phyloP scores from a whole-genome alignment of 2,888 invertebrate species.

The Epsilonema sp. region DNA sequence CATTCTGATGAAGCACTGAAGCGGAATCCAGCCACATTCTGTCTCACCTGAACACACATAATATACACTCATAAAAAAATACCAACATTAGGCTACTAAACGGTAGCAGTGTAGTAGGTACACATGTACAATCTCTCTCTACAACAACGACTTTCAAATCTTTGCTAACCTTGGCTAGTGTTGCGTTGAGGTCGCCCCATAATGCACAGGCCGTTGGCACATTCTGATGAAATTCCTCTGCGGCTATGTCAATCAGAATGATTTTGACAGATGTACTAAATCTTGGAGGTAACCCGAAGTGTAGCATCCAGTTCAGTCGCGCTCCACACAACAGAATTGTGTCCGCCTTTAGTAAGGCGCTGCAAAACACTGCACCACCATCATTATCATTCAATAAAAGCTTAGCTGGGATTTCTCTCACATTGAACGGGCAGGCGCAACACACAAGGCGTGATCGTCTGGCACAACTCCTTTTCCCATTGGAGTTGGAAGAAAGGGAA shows the following conservation, averaged over 20 bases:
- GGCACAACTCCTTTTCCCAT: constrained; percentile 53
- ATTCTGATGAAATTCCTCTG: constrained; percentile 83
- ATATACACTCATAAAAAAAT: too few relatives aligned
- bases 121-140: too few relatives aligned
- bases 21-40: too few relatives aligned
- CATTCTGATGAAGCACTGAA: too few relatives aligned
- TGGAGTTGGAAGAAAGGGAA: constrained; percentile 81
- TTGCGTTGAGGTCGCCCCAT: constrained; percentile 46
- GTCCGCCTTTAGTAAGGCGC: constrained; percentile 49
- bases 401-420: constrained; percentile 18
- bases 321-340: constrained; percentile 70
- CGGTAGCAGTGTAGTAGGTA: too few relatives aligned
- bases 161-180: too few relatives aligned
- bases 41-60: too few relatives aligned
- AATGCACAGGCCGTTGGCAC: constrained; percentile 55
- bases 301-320: constrained; percentile 87
- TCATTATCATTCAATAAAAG: background rate
- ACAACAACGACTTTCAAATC: background rate
- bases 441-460: constrained; percentile 43
- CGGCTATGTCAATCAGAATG: constrained; percentile 67
- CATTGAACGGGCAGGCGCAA: constrained; percentile 62
- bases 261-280: constrained; percentile 61
- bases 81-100: too few relatives aligned
- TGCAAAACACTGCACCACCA: background rate
- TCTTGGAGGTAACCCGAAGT: constrained; percentile 73